phyloP scores from a whole-genome alignment of 1,140 invertebrate species.

The Cryptotermes secundus region DNA sequence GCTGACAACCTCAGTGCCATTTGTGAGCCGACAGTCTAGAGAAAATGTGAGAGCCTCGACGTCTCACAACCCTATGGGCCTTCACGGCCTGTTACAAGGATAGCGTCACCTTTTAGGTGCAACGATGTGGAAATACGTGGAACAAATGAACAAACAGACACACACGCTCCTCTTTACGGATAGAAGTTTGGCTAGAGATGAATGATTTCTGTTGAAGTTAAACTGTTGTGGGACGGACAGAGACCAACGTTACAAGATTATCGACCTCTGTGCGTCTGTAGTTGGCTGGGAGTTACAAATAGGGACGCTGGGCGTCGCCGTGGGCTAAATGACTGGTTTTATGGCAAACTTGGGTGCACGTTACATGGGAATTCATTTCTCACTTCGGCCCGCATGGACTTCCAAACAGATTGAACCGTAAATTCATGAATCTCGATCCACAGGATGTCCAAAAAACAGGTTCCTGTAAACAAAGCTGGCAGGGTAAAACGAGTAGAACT shows the following conservation, averaged over 20 bases:
- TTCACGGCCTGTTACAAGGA: too few species aligned
- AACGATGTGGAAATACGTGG: too few species aligned
- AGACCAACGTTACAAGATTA: background rate
- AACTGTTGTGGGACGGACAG: background rate
- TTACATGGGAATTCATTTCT: background rate
- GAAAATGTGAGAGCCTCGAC: too few species aligned
- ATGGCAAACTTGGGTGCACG: background rate
- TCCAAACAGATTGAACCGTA: background rate
- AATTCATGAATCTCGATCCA: background rate
- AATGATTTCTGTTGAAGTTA: background rate
- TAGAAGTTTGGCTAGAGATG: background rate
- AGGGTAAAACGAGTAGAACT: too few species aligned
- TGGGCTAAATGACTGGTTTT: background rate
- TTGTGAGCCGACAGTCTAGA: too few species aligned
- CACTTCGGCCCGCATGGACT: background rate
- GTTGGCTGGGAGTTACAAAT: background rate
- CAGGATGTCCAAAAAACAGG: background rate
- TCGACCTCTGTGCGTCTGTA: background rate
- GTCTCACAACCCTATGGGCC: too few species aligned
- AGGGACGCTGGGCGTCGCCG: background rate
- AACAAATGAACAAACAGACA: too few species aligned
- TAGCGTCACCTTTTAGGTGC: too few species aligned
- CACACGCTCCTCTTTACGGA: too few species aligned
- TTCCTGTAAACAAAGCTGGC: background rate
- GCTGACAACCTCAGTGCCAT: too few species aligned